Conservation (phyloP, 2,113 vertebrate genomes). For the Saguinus imperator region DNA sequence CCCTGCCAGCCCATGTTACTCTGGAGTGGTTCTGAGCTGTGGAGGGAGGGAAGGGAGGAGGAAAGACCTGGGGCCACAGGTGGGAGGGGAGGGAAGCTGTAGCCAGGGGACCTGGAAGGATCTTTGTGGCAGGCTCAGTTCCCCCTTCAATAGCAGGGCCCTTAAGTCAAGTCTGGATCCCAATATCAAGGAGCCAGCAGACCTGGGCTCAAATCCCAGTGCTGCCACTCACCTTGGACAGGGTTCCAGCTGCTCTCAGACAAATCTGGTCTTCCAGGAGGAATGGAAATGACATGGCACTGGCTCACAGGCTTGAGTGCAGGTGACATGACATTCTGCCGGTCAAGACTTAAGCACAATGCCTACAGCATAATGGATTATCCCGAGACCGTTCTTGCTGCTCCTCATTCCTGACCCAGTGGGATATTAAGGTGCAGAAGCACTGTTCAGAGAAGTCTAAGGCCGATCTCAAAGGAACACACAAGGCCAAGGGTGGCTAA, state of each 20-base stretch:
- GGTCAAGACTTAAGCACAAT: not conserved
- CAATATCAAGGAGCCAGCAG: not conserved
- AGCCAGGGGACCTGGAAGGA: not conserved
- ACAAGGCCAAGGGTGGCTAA: not conserved
- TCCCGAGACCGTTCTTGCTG: not conserved
- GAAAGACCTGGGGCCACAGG: not conserved
- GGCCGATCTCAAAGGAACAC: not conserved
- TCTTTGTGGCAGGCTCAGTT: not conserved
- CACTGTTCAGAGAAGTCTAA: not conserved
- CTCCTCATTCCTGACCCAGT: not conserved
- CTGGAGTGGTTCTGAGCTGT: not conserved
- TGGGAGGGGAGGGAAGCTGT: not conserved
- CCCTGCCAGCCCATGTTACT: not conserved
- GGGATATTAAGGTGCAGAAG: not conserved
- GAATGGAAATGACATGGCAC: not conserved
- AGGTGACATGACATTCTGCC: not conserved
- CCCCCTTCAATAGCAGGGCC: no score
- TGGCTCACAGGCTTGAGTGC: not conserved
- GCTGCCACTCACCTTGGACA: not conserved
- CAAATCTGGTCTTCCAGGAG: not conserved
- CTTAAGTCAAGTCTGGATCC: not conserved
- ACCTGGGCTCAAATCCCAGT: not conserved
- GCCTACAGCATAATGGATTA: not conserved
- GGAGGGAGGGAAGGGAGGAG: no score
- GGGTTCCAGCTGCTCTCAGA: not conserved